Conservation (phyloP, 2,888 invertebrate genomes). For the Tachina grossa region DNA sequence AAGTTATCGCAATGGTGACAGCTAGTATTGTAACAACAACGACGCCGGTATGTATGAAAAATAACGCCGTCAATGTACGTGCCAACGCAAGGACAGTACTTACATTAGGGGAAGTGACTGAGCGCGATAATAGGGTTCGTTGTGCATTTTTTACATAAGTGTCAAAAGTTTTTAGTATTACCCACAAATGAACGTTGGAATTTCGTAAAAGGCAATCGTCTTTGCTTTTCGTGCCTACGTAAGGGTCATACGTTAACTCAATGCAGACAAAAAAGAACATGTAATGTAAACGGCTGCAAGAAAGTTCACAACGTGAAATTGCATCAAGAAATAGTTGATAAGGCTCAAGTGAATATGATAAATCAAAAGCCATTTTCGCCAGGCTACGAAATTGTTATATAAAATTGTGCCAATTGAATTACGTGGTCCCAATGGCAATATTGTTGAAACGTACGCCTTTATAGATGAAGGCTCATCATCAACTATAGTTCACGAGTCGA, state of each 20-base stretch:
- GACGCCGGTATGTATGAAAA: not conserved
- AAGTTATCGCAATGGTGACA: no score
- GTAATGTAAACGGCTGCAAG: slow-evolving; percentile 11
- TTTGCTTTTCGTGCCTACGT: slow-evolving; percentile 13
- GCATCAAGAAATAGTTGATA: no score
- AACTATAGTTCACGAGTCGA: no score
- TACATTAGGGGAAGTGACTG: not conserved
- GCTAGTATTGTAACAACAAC: no score
- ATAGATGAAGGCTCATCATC: no score
- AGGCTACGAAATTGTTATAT: no score
- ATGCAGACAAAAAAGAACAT: not conserved
- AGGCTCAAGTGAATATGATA: no score
- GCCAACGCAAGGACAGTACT: not conserved
- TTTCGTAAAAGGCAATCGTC: not conserved
- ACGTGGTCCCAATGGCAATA: no score
- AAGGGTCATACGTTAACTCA: slow-evolving; percentile 16
- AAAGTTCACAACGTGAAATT: not conserved
- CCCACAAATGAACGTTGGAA: not conserved
- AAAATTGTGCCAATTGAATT: no score
- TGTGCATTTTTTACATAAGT: not conserved
- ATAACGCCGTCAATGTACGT: not conserved
- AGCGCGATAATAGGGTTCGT: not conserved
- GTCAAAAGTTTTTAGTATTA: not conserved
- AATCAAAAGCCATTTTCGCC: no score
- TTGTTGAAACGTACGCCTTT: no score